phyloP scores from a whole-genome alignment of 2,888 invertebrate species.

The Mantis religiosa region DNA sequence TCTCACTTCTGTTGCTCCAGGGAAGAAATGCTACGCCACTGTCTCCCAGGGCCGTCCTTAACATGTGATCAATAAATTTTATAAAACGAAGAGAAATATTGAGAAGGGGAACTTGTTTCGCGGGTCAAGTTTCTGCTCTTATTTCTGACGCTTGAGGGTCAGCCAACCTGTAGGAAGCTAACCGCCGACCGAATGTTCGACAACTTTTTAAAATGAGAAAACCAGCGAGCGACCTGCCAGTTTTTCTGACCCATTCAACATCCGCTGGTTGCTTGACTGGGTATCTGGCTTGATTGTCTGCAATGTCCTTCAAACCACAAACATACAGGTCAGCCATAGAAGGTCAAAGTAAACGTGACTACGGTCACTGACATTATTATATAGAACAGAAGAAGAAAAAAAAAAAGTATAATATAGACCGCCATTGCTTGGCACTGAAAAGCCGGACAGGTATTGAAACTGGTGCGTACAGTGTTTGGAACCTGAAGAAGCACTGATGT shows the following conservation, averaged over 20 bases:
- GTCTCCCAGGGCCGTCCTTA: neutral
- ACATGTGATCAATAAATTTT: neutral
- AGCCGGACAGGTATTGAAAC: neutral
- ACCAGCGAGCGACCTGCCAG: constrained; percentile 1
- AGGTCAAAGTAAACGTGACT: constrained; percentile 9
- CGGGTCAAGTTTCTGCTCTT: neutral
- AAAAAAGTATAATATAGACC: constrained; percentile 1
- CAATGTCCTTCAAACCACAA: constrained; percentile 2
- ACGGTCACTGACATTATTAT: constrained; percentile 16
- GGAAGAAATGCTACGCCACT: neutral
- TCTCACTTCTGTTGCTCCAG: no score
- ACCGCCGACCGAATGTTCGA: constrained; percentile 5
- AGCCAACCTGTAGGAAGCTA: neutral
- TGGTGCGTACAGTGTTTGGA: neutral
- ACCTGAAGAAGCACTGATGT: neutral
- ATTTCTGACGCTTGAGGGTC: neutral
- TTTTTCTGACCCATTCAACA: constrained; percentile 16
- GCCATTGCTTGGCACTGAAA: neutral
- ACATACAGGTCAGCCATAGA: constrained; percentile 11
- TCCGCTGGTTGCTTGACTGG: constrained; percentile 2
- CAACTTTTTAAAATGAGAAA: constrained; percentile 4
- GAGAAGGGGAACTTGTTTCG: neutral
- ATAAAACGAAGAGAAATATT: neutral
- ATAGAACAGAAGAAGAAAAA: neutral
- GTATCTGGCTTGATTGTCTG: neutral